These are phyloP conservation scores for Pteronotus mesoamericanus DNA, from an alignment of 2,797 vertebrate genomes.

Conservation along the genomic window DNA sequence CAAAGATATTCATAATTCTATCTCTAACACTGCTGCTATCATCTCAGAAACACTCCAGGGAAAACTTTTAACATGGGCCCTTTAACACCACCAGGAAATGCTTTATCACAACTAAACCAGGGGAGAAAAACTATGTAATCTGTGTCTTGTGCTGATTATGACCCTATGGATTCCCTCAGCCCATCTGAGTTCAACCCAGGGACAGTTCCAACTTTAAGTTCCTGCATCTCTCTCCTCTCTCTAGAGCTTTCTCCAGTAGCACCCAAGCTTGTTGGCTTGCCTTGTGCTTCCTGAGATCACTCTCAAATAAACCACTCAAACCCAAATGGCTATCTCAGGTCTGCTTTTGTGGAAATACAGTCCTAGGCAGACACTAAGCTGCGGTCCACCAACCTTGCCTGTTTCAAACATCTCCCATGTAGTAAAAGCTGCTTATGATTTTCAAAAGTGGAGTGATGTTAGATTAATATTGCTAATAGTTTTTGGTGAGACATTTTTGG, in stretches of 20 bases:
- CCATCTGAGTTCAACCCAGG: background rate
- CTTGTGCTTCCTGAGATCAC: background rate
- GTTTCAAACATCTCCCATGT: background rate
- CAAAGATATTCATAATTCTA: background rate
- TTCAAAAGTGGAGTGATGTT: background rate
- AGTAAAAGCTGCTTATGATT: background rate
- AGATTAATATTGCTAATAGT: background rate
- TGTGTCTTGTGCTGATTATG: background rate
- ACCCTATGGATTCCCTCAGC: background rate
- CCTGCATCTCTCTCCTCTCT: background rate
- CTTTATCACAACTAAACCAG: background rate
- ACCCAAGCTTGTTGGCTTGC: background rate
- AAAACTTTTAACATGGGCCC: background rate
- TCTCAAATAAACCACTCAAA: background rate
- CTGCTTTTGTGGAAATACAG: background rate
- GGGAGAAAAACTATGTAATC: background rate
- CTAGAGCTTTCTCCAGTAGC: background rate
- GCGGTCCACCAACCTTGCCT: background rate
- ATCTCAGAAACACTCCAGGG: background rate
- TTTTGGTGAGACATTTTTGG: background rate
- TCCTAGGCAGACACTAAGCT: background rate
- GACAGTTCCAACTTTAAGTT: background rate
- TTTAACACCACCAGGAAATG: background rate
- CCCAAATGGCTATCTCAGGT: background rate
- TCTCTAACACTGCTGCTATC: background rate